phyloP scores from a whole-genome alignment of 1,140 invertebrate genomes.

The Drosophila elegans region DNA sequence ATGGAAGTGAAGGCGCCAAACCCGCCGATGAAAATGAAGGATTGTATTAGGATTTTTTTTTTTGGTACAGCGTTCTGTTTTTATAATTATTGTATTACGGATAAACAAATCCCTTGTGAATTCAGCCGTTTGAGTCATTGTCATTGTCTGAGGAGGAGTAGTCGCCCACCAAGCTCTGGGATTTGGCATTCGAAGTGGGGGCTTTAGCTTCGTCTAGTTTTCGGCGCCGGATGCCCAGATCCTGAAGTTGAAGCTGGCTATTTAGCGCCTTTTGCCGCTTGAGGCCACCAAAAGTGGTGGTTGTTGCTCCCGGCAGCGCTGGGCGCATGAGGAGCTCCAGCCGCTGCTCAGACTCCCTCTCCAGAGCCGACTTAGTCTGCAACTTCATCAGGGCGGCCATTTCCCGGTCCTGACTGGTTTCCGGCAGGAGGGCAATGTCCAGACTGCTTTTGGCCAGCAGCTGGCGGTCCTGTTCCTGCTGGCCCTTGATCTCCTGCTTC shows the following conservation, averaged over 20 bases:
- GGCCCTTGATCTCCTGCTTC: constrained; percentile 90
- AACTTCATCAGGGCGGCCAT: constrained; percentile 91
- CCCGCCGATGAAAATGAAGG: constrained; percentile 34
- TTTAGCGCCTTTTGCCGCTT: constrained; percentile 86
- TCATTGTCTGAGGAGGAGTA: constrained; percentile 66
- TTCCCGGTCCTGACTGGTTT: constrained; percentile 91
- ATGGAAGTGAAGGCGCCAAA: neutral
- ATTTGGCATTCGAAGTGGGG: constrained; percentile 1
- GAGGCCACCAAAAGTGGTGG: constrained; percentile 86
- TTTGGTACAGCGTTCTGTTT: constrained; percentile 7
- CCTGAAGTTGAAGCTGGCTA: constrained; percentile 59
- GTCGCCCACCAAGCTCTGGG: constrained; percentile 65
- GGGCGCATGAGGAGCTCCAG: constrained; percentile 86
- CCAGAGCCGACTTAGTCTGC: constrained; percentile 86
- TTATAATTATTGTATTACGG: constrained; percentile 25
- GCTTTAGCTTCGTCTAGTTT: neutral
- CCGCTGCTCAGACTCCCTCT: constrained; percentile 85
- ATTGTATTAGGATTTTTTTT: constrained; percentile 26
- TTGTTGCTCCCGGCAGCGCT: constrained; percentile 86
- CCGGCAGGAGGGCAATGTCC: constrained; percentile 91
- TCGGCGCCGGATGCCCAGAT: constrained; percentile 79
- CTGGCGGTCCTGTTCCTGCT: constrained; percentile 88
- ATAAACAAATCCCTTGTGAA: constrained; percentile 13
- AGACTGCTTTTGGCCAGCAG: constrained; percentile 92
- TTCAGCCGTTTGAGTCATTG: constrained; percentile 37